These are phyloP conservation scores for Macrosoma leucophasiata DNA, from an alignment of 2,888 invertebrate species.

Conservation along the genomic window DNA sequence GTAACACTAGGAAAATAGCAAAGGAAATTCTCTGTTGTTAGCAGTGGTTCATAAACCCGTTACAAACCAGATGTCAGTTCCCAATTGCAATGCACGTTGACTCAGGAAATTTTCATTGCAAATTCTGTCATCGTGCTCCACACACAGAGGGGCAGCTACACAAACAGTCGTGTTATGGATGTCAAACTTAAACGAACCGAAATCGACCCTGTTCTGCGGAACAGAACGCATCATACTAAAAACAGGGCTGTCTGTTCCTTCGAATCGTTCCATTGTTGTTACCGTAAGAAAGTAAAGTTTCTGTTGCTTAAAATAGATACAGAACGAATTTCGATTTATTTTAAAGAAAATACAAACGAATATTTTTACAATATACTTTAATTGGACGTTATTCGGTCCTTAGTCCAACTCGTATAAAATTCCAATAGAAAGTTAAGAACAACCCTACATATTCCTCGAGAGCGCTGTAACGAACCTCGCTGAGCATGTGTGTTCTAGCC, in stretches of 20 bases:
- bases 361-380: too few species aligned
- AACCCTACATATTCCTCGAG: constrained; percentile 33
- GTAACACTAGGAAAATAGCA: too few species aligned
- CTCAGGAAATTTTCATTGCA: constrained; percentile 69
- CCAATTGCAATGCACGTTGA: constrained; percentile 60
- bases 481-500: constrained; percentile 30
- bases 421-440: constrained; percentile 17
- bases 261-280: too few species aligned
- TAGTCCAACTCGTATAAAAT: too few species aligned
- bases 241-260: constrained; percentile 30
- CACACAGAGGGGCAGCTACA: constrained; percentile 47
- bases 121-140: constrained; percentile 63
- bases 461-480: constrained; percentile 54
- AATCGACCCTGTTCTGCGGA: constrained; percentile 48
- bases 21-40: too few species aligned
- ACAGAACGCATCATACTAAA: too few species aligned
- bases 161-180: constrained; percentile 68
- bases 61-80: constrained; percentile 51
- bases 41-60: constrained; percentile 29
- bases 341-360: too few species aligned
- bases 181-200: constrained; percentile 74
- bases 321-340: too few species aligned
- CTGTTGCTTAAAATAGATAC: too few species aligned
- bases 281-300: too few species aligned
- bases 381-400: too few species aligned